These are phyloP conservation scores for Malurus alboscapulatus DNA, from an alignment of 2,113 vertebrate species.

Conservation along the genomic window DNA sequence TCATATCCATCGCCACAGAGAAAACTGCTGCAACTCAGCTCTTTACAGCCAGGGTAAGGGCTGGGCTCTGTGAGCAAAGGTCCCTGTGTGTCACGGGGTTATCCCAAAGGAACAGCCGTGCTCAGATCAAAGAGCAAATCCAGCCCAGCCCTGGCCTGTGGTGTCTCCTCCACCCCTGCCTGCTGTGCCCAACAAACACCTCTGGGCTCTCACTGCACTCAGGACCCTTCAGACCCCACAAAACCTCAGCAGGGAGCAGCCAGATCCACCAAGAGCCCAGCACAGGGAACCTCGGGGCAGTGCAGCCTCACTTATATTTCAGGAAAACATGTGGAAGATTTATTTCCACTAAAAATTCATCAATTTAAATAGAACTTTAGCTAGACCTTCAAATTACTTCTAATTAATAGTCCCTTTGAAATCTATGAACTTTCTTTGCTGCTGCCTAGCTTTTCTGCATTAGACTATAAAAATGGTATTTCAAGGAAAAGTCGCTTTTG, in stretches of 20 bases:
- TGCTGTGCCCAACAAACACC: background rate
- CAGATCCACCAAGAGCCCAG: background rate
- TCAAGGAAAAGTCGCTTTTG: slow-evolving; percentile 2
- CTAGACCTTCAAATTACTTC: background rate
- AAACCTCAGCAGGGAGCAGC: background rate
- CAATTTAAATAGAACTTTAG: background rate
- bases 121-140: background rate
- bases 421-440: background rate
- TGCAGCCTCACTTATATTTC: background rate
- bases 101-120: background rate
- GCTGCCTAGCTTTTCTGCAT: background rate
- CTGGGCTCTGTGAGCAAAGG: background rate
- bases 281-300: background rate
- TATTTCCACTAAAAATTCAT: slow-evolving; percentile 18
- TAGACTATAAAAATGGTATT: background rate
- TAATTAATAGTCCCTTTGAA: slow-evolving; percentile 41
- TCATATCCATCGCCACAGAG: background rate
- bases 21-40: background rate
- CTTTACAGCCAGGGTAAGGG: background rate
- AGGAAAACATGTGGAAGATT: background rate
- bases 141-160: fast-evolving
- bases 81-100: background rate
- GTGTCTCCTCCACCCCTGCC: background rate
- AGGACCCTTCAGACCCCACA: fast-evolving
- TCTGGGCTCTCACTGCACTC: background rate